phyloP scores from a whole-genome alignment of 2,797 vertebrate genomes.

The Acrossocheilus fasciatus region DNA sequence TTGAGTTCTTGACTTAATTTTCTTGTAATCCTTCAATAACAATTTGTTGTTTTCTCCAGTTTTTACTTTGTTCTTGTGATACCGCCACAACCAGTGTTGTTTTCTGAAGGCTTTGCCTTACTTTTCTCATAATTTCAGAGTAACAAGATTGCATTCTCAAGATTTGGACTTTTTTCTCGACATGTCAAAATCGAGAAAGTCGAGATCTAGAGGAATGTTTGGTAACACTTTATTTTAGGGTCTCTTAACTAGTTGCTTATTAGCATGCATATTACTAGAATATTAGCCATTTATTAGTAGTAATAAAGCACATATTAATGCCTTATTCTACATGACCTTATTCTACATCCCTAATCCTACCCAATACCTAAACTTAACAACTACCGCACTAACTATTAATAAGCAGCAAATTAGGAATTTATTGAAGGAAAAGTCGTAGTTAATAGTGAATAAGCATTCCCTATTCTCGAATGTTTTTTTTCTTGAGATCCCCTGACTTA shows the following conservation, averaged over 20 bases:
- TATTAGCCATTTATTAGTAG: no score
- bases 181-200: not conserved
- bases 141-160: not conserved
- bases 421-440: no score
- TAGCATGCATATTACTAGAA: no score
- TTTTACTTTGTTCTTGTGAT: not conserved
- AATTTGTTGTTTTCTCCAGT: not conserved
- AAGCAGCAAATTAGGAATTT: no score
- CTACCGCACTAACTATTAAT: no score
- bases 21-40: not conserved
- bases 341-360: no score
- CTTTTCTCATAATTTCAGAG: not conserved
- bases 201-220: not conserved
- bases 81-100: not conserved
- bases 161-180: not conserved
- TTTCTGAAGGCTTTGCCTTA: not conserved
- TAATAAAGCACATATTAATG: no score
- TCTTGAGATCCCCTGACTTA: not conserved
- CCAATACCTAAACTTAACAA: no score
- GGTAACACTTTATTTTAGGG: no score
- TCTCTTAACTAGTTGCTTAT: no score
- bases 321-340: no score
- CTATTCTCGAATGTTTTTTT: not conserved
- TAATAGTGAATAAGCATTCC: no score
- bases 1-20: not conserved